Conservation (phyloP, 2,888 invertebrate genomes). For the Melikaiella ostensackeni region DNA sequence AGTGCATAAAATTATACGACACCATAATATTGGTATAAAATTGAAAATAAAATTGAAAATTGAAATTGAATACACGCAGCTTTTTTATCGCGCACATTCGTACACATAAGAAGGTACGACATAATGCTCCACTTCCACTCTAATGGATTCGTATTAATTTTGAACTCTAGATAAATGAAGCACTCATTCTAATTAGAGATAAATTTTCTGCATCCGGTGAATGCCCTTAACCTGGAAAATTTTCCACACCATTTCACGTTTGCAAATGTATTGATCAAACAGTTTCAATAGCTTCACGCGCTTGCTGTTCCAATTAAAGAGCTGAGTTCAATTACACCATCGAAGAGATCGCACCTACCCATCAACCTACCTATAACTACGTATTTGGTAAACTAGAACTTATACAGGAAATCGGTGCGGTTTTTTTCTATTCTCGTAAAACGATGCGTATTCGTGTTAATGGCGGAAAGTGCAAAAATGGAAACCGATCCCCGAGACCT, state of each 20-base stretch:
- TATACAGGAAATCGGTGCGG: conserved; percentile 9
- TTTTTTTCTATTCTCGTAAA: conserved; percentile 9
- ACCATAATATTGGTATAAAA: too few relatives aligned
- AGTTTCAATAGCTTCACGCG: conserved; percentile 23
- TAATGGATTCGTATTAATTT: not conserved
- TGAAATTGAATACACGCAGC: not conserved
- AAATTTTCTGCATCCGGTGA: conserved; percentile 30
- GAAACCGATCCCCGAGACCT: not conserved
- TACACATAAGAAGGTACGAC: too few relatives aligned
- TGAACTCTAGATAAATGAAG: conserved; percentile 2
- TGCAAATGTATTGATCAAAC: conserved; percentile 27
- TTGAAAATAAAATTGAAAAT: too few relatives aligned
- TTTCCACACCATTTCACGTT: conserved; percentile 16
- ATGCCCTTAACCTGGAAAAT: conserved; percentile 35
- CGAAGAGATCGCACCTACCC: conserved; percentile 35
- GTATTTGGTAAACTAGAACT: conserved; percentile 34
- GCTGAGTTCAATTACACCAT: conserved; percentile 31
- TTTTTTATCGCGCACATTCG: not conserved
- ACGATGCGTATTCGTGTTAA: conserved; percentile 8
- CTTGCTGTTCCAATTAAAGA: conserved; percentile 19
- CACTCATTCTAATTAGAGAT: conserved; percentile 8
- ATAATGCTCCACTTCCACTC: not conserved
- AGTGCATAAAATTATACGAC: too few relatives aligned
- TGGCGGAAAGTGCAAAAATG: not conserved
- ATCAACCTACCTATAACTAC: conserved; percentile 1